phyloP scores from a whole-genome alignment of 2,797 vertebrate genomes.

The Scolopax bukidnonensis region DNA sequence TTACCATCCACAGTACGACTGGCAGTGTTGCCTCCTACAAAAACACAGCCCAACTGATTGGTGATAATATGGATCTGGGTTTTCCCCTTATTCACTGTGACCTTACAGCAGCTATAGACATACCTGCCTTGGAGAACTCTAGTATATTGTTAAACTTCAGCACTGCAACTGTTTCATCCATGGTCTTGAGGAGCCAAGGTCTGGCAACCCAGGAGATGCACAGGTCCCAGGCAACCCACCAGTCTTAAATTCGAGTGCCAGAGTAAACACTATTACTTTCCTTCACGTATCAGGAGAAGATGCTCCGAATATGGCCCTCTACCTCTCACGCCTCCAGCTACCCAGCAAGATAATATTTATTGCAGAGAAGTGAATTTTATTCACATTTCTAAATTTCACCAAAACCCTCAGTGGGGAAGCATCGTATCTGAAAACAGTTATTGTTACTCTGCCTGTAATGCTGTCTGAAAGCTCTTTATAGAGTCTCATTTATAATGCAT shows the following conservation, averaged over 20 bases:
- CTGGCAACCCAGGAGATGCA: background rate
- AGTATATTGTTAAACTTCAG: background rate
- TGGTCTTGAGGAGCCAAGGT: background rate
- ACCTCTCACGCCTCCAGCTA: background rate
- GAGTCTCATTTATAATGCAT: background rate
- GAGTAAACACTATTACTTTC: background rate
- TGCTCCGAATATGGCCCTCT: background rate
- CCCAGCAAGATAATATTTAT: background rate
- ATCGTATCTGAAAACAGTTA: background rate
- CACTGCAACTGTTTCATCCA: background rate
- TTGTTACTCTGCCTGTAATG: background rate
- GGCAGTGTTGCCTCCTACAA: rapidly evolving
- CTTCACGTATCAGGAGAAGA: background rate
- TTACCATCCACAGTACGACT: background rate
- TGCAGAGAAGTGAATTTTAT: background rate
- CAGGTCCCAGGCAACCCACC: background rate
- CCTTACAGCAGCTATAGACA: background rate
- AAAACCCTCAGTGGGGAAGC: background rate
- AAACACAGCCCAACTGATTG: rapidly evolving
- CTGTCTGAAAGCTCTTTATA: background rate
- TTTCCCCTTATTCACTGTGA: background rate
- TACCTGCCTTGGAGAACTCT: background rate
- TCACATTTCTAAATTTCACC: background rate
- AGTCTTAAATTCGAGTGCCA: background rate
- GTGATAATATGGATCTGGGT: rapidly evolving